Evolutionary conservation across 2,888 invertebrate genomes (phyloP), one percentile per base, ranked within the genome.

Genomic region (Nysson spinosus): DNA sequence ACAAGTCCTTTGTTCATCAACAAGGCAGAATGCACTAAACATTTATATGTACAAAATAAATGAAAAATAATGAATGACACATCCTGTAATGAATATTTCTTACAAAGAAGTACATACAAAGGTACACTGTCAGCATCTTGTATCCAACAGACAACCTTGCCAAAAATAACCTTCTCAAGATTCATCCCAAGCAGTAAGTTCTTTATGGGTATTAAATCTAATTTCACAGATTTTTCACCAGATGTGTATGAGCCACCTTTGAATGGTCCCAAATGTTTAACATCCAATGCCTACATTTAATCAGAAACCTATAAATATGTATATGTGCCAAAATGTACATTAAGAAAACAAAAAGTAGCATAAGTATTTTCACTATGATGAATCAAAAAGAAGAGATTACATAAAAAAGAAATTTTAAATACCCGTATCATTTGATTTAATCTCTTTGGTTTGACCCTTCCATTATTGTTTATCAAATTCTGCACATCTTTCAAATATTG

Each of bases 121-220:
- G 94, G 94, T 42, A 95, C 93, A 35, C 91, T 89, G 77, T 93
- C 93, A 44, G 93, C 93, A 75, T 91, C 92, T 68, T 92, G 91
- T 68, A 95, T 91, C 63, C 94, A 94, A 75, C 95, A 95, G 2
- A 96, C 92, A 16, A 96, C 96, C 84, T 92, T 93, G 2, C 95
- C 96, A 56, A 94, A 85, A 0, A 95, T 85, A 0, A 95, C 91
- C 79, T 91, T 92, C 69, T 91, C 90, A 26, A 89, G 85, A 80
- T 96, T 96, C 6, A 89, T 77, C 1, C 94, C 95, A 3, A 90
- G 87, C 42, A 88, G 86, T 56, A 95, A 85, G 28, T 90, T 88
- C 28, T 88, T 88, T 9, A 95, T 82, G 1, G 83, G 83, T 4
- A 88, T 85, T 64, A 88, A 85, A 34, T 87, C 83, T 62, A 93